Conservation (phyloP, 2,797 vertebrate species). For the Meda fulgida region DNA sequence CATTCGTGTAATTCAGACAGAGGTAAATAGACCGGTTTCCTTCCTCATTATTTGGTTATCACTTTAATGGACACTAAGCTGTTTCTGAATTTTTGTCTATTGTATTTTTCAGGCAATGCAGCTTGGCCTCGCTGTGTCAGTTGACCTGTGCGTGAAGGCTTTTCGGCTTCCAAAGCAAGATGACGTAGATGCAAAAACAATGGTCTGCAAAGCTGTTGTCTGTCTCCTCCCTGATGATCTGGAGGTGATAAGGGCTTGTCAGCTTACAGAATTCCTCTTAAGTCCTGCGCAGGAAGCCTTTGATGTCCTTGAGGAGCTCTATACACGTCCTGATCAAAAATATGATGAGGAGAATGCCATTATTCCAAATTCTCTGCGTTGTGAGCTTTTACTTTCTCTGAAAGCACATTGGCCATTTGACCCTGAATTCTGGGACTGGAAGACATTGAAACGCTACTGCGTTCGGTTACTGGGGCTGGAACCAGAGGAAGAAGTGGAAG, state of each 20-base stretch:
- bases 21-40: conserved; percentile 77
- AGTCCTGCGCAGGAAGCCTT: conserved; percentile 87
- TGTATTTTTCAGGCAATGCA: conserved; percentile 82
- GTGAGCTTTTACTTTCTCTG: conserved; percentile 91
- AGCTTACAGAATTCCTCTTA: conserved; percentile 94
- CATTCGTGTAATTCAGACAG: conserved; percentile 93
- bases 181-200: conserved; percentile 88
- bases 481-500: conserved; percentile 80
- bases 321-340: conserved; percentile 93
- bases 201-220: conserved; percentile 92
- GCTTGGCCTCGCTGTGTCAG: conserved; percentile 87
- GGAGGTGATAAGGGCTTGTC: conserved; percentile 93
- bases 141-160: conserved; percentile 94
- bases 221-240: conserved; percentile 93
- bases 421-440: conserved; percentile 99
- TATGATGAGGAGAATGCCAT: conserved; percentile 89
- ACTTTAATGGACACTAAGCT: neutral
- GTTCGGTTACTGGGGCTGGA: conserved; percentile 86
- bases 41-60: neutral
- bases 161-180: conserved; percentile 92
- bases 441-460: conserved; percentile 93
- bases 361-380: conserved; percentile 95
- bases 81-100: conserved; percentile 13
- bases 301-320: conserved; percentile 87
- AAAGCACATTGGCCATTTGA: conserved; percentile 98